These are phyloP conservation scores for Pyrgus malvae DNA, from an alignment of 2,888 invertebrate genomes.

Conservation along the genomic window DNA sequence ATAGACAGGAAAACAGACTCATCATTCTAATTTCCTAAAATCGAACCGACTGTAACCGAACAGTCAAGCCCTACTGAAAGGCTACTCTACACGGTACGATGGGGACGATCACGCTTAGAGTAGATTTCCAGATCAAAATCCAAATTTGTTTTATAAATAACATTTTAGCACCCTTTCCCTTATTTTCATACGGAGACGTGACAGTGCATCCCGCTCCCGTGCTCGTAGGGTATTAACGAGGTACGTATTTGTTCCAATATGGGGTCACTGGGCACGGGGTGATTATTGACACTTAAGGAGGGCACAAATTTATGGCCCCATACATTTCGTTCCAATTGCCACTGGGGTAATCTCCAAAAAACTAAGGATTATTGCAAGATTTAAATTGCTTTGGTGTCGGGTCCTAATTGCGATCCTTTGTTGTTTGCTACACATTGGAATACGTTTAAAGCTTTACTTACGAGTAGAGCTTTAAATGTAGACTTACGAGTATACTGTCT, in stretches of 20 bases:
- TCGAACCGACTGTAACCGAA: no score
- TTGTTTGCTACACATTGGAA: background rate
- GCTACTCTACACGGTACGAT: no score
- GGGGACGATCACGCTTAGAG: no score
- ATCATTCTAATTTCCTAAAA: no score
- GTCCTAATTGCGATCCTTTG: background rate
- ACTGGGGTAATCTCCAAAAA: conserved; percentile 24
- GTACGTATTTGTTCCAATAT: conserved; percentile 23
- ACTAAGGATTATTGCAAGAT: conserved; percentile 1
- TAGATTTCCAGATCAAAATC: background rate
- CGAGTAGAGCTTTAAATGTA: no score
- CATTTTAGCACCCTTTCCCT: conserved; percentile 33
- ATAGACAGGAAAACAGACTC: no score
- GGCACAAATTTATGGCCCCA: conserved; percentile 25
- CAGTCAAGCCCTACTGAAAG: no score
- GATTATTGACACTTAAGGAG: conserved; percentile 27
- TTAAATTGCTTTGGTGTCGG: background rate
- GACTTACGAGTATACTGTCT: no score
- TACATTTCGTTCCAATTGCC: conserved; percentile 23
- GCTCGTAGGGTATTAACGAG: conserved; percentile 24
- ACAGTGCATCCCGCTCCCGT: conserved; percentile 53
- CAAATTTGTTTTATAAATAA: background rate
- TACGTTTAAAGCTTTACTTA: no score
- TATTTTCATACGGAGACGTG: conserved; percentile 65
- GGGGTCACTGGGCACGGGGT: conserved; percentile 26